Evolutionary conservation across 1,140 invertebrate genomes (phyloP), one percentile per base, ranked within the genome.

Genomic region (Drosophila watanabei): DNA sequence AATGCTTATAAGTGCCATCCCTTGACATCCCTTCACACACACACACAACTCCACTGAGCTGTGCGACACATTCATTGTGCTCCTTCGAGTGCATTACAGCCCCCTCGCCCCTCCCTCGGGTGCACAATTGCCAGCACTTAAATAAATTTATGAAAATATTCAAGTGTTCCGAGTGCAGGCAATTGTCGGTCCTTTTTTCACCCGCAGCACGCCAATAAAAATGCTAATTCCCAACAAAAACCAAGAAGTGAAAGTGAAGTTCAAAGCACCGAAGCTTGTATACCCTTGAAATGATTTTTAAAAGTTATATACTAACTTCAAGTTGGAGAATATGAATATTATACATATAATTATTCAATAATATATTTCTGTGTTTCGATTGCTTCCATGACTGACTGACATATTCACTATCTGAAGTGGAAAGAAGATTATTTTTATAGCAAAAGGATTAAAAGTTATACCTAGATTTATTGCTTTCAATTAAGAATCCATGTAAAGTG

Each of bases 131-230:
- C 70, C 43, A 72, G 66, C 66, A 72, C 69, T 72, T 71, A 30
- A 72, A 58, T 71, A 71, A 71, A 72, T 72, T 72, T 72, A 71
- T 72, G 69, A 72, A 72, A 71, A 71, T 72, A 49, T 71, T 52
- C 70, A 72, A 28, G 56, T 10, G 20, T 30, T 32, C 62, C 49
- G 8, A 32, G 30, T 71, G 66, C 70, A 51, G 45, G 66, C 65
- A 70, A 72, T 58, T 33, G 51, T 49, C 48, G 30, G 62, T 43
- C 20, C 13, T 24, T 24, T 37, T 66, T 54, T 30, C 20, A 28
- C 51, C 28, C 39, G 18, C 37, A 48, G 35, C 16, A n/a, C 39
- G 9, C 68, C 11, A 39, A 48, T 58, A 45, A 41, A 71, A 59
- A 73, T 72, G 70, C 66, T 51, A 73, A 72, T 72, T 56, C 43